These are phyloP conservation scores for Drosophila nikananu DNA, from an alignment of 1,140 invertebrate genomes.

Conservation along the genomic window DNA sequence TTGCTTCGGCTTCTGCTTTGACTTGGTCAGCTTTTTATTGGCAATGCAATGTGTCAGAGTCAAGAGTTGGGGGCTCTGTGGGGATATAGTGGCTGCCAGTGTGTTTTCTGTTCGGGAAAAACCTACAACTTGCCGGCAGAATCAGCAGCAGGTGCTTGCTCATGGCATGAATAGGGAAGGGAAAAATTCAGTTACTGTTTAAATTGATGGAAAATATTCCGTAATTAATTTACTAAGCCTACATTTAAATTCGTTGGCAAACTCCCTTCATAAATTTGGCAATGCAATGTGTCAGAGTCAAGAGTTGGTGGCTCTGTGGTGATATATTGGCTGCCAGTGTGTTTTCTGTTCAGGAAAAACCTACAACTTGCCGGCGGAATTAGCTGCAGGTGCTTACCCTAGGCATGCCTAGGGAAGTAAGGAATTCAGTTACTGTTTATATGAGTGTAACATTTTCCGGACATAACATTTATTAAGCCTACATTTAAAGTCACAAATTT, in stretches of 20 bases:
- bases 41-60: slow-evolving; percentile 44
- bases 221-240: neutral
- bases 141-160: neutral
- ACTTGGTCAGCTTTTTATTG: slow-evolving; percentile 63
- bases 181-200: neutral
- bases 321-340: no score
- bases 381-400: neutral
- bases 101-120: neutral
- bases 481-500: no score
- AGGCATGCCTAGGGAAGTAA: neutral
- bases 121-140: neutral
- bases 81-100: no score
- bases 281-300: no score
- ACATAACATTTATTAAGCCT: neutral
- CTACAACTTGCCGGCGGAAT: neutral
- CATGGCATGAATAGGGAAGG: neutral
- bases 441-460: neutral
- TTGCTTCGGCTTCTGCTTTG: slow-evolving; percentile 14
- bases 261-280: no score
- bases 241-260: no score
- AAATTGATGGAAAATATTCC: neutral
- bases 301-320: no score
- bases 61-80: no score
- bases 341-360: neutral
- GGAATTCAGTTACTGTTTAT: neutral